phyloP scores from a whole-genome alignment of 2,888 invertebrate species.

The Coremacera marginata region DNA sequence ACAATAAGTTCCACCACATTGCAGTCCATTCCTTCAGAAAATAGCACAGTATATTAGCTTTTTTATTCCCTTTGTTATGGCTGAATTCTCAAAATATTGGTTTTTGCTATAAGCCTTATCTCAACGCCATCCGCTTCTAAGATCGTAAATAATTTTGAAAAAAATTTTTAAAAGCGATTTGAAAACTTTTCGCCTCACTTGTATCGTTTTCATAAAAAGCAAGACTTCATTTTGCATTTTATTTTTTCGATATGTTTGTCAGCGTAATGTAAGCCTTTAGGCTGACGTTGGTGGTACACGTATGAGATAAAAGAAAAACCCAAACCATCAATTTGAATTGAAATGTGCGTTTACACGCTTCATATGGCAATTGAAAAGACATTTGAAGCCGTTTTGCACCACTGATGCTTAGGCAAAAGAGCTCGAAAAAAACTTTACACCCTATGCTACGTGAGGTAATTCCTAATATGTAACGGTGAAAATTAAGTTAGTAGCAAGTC shows the following conservation, averaged over 20 bases:
- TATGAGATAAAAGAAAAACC: no score
- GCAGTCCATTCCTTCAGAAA: no score
- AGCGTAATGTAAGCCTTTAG: neutral
- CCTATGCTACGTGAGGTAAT: slow-evolving; percentile 58
- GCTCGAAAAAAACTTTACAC: neutral
- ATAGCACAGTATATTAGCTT: no score
- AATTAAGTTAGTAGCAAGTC: slow-evolving; percentile 56
- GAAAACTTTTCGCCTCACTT: no score
- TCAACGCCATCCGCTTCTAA: no score
- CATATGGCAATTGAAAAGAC: slow-evolving; percentile 60
- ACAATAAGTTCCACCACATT: no score
- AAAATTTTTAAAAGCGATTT: no score
- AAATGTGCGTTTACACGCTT: slow-evolving; percentile 63
- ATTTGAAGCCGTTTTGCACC: slow-evolving; percentile 20
- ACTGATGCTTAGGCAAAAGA: neutral
- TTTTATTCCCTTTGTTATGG: no score
- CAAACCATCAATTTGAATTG: slow-evolving; percentile 52
- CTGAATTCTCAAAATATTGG: no score
- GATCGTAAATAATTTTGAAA: no score
- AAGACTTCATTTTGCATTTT: neutral
- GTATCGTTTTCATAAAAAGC: neutral
- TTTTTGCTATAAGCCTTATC: no score
- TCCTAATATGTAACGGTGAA: slow-evolving; percentile 60
- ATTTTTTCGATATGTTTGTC: neutral
- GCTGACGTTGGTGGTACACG: neutral